Percentiles rank a stretch among this genome's conserved stretches.
Conservation (phyloP, 2,113 vertebrate species). For the Charina bottae region DNA sequence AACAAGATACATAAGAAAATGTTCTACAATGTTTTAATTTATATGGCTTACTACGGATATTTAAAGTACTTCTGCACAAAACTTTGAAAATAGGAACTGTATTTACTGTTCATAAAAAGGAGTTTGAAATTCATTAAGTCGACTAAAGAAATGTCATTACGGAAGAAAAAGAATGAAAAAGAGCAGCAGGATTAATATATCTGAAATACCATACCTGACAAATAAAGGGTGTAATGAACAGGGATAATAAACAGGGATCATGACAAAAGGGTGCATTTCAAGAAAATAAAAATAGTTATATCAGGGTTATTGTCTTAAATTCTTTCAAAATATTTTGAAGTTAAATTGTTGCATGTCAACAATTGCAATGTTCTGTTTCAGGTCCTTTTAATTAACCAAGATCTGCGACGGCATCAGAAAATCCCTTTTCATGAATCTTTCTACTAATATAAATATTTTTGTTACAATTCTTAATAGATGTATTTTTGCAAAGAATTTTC, state of each 20-base stretch:
- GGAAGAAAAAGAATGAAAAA: background rate
- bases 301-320: background rate
- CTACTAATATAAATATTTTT: background rate
- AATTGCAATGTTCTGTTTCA: too few relatives aligned
- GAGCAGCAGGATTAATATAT: background rate
- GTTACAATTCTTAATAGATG: background rate
- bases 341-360: background rate
- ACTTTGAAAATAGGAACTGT: background rate
- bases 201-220: background rate
- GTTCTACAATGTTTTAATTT: background rate
- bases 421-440: background rate
- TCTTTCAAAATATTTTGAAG: conserved; percentile 15
- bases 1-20: background rate
- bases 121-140: background rate
- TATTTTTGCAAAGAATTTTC: background rate
- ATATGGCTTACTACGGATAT: background rate
- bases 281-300: background rate
- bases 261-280: background rate
- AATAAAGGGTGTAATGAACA: background rate
- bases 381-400: background rate
- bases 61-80: conserved; percentile 18
- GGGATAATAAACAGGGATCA: too few relatives aligned
- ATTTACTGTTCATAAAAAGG: conserved; percentile 5
- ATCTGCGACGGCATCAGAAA: background rate
- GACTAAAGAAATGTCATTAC: conserved; percentile 4